Evolutionary conservation across 2,888 invertebrate species (phyloP), one percentile per base, ranked within the genome.

Genomic region (Eupeodes latifasciatus): DNA sequence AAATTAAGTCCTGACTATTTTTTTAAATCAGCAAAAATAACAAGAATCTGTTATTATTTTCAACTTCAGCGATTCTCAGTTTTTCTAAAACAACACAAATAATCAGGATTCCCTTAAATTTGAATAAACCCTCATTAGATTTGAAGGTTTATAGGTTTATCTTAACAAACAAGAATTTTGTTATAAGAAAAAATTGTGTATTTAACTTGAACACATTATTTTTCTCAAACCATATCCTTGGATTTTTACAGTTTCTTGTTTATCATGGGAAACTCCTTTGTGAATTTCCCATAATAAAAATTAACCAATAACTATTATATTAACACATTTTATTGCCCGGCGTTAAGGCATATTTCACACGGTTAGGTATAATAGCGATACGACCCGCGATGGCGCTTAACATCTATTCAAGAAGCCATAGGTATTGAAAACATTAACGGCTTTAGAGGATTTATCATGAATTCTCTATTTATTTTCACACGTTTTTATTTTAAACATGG

Each of bases 281-380:
- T 51, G 11, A 51, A 51, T 67, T 67, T 53, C 69, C 69, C 69
- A 53, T 36, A 69, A 51, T 69, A 67, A 67, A 67, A 67, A 36
- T 36, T 53, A 53, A 69, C 51, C 16, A 53, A 69, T 51, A 14
- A 16, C 27, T 27, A 2, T 27, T 27, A 27, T 11, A 27, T 11
- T 14, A 53, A 53, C 36, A 69, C 36, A 53, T 69, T 69, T 69
- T 69, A 69, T 36, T 69, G 16, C 69, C 49, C 5, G 67, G 53
- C 69, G 69, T 51, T 69, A 6, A 36, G n/a, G 16, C n/a, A 0
- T n/a, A 53, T 27, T 53, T 34, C 10, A 49, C 59, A 12, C 14
- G 57, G 2, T 14, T 6, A 4, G 1, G 27, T 27, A 27, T 27
- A 27, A 27, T 27, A 19, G 40, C 5, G 9, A 40, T 0, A 9